These are phyloP conservation scores for Meloidogyne exigua DNA, from an alignment of 1,140 invertebrate species.

Conservation along the genomic window DNA sequence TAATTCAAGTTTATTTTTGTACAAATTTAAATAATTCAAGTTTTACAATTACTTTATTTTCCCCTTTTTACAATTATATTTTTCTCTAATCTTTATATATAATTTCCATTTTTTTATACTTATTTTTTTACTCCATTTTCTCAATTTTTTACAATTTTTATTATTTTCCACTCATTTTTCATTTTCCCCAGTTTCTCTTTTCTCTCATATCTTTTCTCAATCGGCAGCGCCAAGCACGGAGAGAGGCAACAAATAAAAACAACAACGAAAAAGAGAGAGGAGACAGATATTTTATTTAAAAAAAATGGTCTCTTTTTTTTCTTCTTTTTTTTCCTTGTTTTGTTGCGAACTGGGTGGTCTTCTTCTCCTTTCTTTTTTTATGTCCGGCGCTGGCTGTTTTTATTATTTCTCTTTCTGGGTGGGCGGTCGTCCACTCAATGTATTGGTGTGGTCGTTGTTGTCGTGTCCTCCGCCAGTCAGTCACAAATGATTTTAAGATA, in stretches of 20 bases:
- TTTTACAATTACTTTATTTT: not conserved
- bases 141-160: not conserved
- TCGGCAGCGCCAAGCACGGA: not conserved
- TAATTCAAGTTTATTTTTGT: too few relatives aligned
- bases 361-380: not conserved
- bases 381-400: not conserved
- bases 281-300: too few relatives aligned
- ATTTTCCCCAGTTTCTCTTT: not conserved
- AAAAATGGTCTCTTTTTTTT: too few relatives aligned
- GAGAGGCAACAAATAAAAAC: not conserved
- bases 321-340: not conserved
- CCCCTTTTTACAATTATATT: too few relatives aligned
- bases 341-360: constrained; percentile 3
- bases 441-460: not conserved
- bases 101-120: not conserved
- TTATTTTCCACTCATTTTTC: not conserved
- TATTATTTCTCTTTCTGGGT: not conserved
- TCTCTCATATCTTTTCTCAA: too few relatives aligned
- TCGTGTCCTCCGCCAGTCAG: not conserved
- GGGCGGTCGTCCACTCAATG: not conserved
- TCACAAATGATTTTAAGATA: not conserved
- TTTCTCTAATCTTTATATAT: not conserved
- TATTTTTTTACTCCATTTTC: not conserved
- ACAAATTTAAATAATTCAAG: not conserved
- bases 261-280: not conserved